Percentiles rank a stretch among this genome's conserved stretches.
Evolutionary conservation across 1,140 invertebrate genomes (phyloP).

Genomic region (Magallana gigas): DNA sequence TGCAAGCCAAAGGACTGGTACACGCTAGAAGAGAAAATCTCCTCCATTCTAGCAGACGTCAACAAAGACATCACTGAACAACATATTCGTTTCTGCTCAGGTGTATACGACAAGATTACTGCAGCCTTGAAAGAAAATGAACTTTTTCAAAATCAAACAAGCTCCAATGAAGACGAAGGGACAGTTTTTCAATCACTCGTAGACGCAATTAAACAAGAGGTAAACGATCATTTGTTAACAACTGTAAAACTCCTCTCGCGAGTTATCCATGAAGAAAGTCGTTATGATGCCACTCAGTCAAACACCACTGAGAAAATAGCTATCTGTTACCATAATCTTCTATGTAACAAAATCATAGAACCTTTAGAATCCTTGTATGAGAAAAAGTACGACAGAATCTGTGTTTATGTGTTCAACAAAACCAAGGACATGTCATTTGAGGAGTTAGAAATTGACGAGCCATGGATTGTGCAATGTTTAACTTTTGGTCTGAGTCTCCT

Average conservation of each 20-base stretch:
- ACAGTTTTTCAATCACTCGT: conserved; percentile 45
- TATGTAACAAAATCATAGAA: conserved; percentile 44
- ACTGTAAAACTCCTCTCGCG: conserved; percentile 18
- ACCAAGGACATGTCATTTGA: conserved; percentile 5
- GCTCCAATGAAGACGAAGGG: conserved; percentile 1
- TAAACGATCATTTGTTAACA: conserved; percentile 41
- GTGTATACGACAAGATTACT: conserved; percentile 39
- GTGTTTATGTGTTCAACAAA: conserved; percentile 31
- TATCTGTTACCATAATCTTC: conserved; percentile 52
- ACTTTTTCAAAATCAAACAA: conserved; percentile 17
- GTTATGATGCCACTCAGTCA: not conserved
- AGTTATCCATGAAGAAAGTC: not conserved
- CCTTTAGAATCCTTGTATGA: conserved; percentile 44
- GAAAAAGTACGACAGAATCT: conserved; percentile 40
- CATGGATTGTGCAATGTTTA: conserved; percentile 28
- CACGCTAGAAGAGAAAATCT: conserved; percentile 51
- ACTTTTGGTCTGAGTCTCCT: conserved; percentile 3
- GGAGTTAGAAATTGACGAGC: conserved; percentile 53
- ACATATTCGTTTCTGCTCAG: conserved; percentile 42
- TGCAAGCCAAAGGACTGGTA: conserved; percentile 53
- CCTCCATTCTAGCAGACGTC: conserved; percentile 31
- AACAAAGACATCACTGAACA: not conserved
- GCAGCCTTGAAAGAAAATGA: conserved; percentile 37
- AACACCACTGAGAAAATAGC: conserved; percentile 48
- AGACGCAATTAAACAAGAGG: conserved; percentile 48